phyloP scores from a whole-genome alignment of 2,113 vertebrate genomes.

The Oncorhynchus mykiss region DNA sequence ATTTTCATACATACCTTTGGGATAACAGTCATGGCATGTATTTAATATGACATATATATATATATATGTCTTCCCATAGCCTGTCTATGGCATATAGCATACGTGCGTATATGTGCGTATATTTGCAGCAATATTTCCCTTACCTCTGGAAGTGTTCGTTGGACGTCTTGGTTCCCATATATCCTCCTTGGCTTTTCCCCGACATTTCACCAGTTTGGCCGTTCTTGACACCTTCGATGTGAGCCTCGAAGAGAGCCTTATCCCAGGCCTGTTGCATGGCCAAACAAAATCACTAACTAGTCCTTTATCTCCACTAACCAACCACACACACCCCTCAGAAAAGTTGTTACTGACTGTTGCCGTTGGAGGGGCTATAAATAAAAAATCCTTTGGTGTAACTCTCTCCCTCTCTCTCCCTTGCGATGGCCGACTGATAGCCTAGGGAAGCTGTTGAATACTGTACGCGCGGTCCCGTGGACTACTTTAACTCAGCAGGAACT shows the following conservation, averaged over 20 bases:
- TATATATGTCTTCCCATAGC: too few relatives aligned
- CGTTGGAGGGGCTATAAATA: too few relatives aligned
- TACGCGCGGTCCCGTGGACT: not conserved
- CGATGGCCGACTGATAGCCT: slow-evolving; percentile 24
- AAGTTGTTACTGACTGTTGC: not conserved
- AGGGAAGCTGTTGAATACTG: slow-evolving; percentile 1
- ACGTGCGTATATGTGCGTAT: not conserved
- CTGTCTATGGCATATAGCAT: not conserved
- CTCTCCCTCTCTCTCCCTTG: slow-evolving; percentile 21
- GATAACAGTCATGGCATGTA: not conserved
- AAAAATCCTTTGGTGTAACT: too few relatives aligned
- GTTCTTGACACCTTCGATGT: slow-evolving; percentile 37
- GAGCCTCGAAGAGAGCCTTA: slow-evolving; percentile 41
- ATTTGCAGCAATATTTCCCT: slow-evolving; percentile 20
- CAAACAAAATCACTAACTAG: slow-evolving; percentile 43
- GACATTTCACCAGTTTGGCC: slow-evolving; percentile 49
- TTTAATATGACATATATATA: too few relatives aligned
- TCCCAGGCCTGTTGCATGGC: slow-evolving; percentile 66
- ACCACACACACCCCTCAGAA: not conserved
- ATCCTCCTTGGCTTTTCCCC: slow-evolving; percentile 62
- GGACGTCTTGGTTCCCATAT: slow-evolving; percentile 32
- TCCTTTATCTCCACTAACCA: slow-evolving; percentile 39
- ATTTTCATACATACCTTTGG: slow-evolving; percentile 15
- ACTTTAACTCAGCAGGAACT: not conserved
- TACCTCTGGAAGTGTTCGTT: slow-evolving; percentile 67